Evolutionary conservation across 1,140 invertebrate species (phyloP).

Genomic region (Radopholus similis): DNA sequence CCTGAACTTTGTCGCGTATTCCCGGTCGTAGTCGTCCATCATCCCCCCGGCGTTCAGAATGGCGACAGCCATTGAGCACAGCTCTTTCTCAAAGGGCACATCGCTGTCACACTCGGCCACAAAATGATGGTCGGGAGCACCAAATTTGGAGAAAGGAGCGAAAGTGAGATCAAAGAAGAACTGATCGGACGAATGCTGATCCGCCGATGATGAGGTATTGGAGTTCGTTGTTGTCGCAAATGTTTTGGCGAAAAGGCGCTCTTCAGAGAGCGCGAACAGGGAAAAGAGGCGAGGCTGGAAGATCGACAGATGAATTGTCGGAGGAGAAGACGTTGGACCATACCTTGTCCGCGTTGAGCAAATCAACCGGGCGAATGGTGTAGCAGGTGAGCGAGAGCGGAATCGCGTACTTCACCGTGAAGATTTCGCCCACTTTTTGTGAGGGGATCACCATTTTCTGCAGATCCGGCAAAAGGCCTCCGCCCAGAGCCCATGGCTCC

Average conservation of each 20-base stretch:
- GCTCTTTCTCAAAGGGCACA: neutral
- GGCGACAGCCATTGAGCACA: constrained; percentile 4
- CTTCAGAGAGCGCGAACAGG: constrained; percentile 13
- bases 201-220: too few relatives aligned
- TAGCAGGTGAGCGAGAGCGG: constrained; percentile 38
- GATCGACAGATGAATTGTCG: neutral
- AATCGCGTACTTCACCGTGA: constrained; percentile 34
- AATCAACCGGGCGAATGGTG: constrained; percentile 24
- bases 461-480: constrained; percentile 33
- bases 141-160: constrained; percentile 34
- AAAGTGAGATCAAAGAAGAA: constrained; percentile 41
- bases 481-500: constrained; percentile 41
- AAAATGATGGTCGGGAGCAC: constrained; percentile 32
- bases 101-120: constrained; percentile 12
- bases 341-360: constrained; percentile 32
- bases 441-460: constrained; percentile 38
- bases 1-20: neutral
- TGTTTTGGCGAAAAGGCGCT: constrained; percentile 15
- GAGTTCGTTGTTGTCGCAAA: too few relatives aligned
- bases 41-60: constrained; percentile 1
- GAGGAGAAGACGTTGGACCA: neutral
- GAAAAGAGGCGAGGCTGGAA: constrained; percentile 26
- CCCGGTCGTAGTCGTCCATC: neutral
- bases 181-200: constrained; percentile 37
- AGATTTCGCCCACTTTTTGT: constrained; percentile 36